phyloP scores from a whole-genome alignment of 2,113 vertebrate genomes.

The Arothron firmamentum region DNA sequence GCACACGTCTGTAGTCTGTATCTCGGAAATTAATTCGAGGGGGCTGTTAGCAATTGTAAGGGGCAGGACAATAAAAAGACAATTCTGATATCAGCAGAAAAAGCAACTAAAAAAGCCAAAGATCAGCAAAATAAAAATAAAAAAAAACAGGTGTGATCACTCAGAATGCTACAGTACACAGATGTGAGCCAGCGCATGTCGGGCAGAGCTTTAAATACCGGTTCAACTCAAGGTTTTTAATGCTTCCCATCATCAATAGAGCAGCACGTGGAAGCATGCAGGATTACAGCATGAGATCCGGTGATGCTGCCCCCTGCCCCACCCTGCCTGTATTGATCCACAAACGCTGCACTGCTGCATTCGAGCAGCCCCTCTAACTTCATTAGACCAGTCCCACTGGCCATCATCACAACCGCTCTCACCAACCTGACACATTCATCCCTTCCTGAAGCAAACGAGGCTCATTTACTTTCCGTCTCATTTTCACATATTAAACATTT shows the following conservation, averaged over 20 bases:
- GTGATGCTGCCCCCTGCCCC: conserved; percentile 12
- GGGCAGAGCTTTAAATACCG: conserved; percentile 21
- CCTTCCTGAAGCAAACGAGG: conserved; percentile 1
- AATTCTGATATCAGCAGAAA: no score
- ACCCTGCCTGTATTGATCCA: conserved; percentile 55
- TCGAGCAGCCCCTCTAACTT: conserved; percentile 36
- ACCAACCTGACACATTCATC: conserved; percentile 16
- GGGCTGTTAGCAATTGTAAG: no score
- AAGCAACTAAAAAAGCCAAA: neutral
- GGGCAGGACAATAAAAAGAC: no score
- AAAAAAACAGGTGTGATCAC: neutral
- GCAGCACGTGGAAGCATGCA: conserved; percentile 25
- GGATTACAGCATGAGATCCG: conserved; percentile 19
- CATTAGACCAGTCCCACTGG: conserved; percentile 39
- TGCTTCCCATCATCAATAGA: conserved; percentile 48
- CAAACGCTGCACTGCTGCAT: conserved; percentile 47
- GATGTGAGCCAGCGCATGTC: neutral
- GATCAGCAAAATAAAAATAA: neutral
- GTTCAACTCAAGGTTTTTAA: conserved; percentile 33
- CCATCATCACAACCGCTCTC: conserved; percentile 10
- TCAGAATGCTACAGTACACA: neutral
- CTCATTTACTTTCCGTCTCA: neutral
- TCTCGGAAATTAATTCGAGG: no score
- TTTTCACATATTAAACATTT: neutral
- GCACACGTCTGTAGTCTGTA: neutral